Evolutionary conservation across 2,797 vertebrate genomes (phyloP).

Genomic region (Pteropus rufus): DNA sequence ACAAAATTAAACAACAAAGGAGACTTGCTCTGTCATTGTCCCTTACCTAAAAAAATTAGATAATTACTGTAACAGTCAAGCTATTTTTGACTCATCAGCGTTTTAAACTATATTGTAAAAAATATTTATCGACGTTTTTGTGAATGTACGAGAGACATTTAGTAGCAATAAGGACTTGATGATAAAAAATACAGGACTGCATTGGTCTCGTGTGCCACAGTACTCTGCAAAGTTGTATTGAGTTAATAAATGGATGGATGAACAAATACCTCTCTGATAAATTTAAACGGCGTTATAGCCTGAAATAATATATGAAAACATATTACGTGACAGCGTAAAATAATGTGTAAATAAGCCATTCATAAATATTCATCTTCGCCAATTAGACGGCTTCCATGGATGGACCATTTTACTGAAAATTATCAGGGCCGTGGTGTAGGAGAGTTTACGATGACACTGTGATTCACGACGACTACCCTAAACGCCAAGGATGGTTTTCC

Average conservation of each 20-base stretch:
- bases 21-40: not conserved
- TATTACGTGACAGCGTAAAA: not conserved
- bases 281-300: not conserved
- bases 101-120: not conserved
- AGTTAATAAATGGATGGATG: not conserved
- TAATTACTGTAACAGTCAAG: not conserved
- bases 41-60: not conserved
- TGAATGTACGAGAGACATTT: not conserved
- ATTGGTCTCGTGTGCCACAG: not conserved
- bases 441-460: not conserved
- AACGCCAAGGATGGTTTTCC: not conserved
- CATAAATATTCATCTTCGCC: not conserved
- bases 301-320: not conserved
- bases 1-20: not conserved
- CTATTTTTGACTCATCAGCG: not conserved
- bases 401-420: not conserved
- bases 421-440: too few relatives aligned
- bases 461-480: not conserved
- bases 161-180: not conserved
- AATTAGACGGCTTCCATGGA: not conserved
- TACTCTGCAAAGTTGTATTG: not conserved
- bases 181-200: not conserved
- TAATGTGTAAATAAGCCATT: not conserved
- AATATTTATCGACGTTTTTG: not conserved
- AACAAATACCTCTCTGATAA: not conserved